A percentile compares a stretch with the other conserved stretches of the same genome.
Evolutionary conservation across 92 coral and sea anemone genomes (phyloP).

Genomic region (Meandrina meandrites): DNA sequence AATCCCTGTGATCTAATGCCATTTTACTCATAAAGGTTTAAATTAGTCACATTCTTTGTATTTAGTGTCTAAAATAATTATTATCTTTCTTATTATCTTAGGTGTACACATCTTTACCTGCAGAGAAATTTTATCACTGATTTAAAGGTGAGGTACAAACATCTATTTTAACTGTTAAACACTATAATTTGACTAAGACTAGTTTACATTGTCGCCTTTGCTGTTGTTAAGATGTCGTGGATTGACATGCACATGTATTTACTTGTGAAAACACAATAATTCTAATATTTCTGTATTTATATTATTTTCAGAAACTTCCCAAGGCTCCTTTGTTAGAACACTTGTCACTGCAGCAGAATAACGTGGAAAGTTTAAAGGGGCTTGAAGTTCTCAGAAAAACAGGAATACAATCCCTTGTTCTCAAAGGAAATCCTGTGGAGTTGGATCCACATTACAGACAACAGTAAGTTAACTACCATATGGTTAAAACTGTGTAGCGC

Average conservation of each 20-base stretch:
- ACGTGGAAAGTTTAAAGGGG: slow-evolving; percentile 77
- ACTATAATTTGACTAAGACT: too few relatives aligned
- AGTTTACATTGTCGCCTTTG: too few relatives aligned
- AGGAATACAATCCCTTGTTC: slow-evolving; percentile 70
- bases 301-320: slow-evolving; percentile 82
- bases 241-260: too few relatives aligned
- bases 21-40: too few relatives aligned
- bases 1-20: not conserved
- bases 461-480: slow-evolving; percentile 81
- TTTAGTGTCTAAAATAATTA: not conserved
- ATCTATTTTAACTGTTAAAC: too few relatives aligned
- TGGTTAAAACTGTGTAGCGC: too few relatives aligned
- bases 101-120: slow-evolving; percentile 88
- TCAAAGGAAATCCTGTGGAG: slow-evolving; percentile 92
- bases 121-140: slow-evolving; percentile 89
- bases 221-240: too few relatives aligned
- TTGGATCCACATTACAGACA: slow-evolving; percentile 87
- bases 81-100: slow-evolving; percentile 26
- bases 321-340: slow-evolving; percentile 79
- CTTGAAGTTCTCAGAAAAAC: slow-evolving; percentile 77
- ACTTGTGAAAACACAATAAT: too few relatives aligned
- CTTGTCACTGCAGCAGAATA: slow-evolving; percentile 92
- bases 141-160: slow-evolving; percentile 59
- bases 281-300: not conserved
- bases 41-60: not conserved